Conservation (phyloP, 2,797 vertebrate genomes). For the Malurus splendens region DNA sequence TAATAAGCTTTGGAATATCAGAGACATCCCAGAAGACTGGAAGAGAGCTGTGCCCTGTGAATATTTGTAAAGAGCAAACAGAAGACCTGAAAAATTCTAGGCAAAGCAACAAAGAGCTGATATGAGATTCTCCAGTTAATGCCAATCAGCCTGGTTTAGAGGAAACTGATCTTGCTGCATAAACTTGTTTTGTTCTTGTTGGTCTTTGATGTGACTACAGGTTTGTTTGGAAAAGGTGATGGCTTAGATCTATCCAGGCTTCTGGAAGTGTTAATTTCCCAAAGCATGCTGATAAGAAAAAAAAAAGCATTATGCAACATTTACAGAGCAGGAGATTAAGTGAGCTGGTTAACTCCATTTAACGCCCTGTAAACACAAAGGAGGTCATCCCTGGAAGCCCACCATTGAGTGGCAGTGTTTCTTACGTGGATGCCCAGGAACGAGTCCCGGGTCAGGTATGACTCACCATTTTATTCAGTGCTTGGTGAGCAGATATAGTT, state of each 20-base stretch:
- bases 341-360: background rate
- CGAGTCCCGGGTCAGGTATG: background rate
- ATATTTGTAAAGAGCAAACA: conserved; percentile 52
- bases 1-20: conserved; percentile 32
- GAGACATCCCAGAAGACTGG: conserved; percentile 16
- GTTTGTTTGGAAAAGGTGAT: conserved; percentile 27
- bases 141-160: conserved; percentile 3
- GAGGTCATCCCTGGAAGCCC: background rate
- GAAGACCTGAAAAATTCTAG: conserved; percentile 28
- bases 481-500: background rate
- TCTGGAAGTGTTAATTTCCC: conserved; percentile 32
- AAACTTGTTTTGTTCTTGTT: conserved; percentile 49
- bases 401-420: background rate
- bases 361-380: background rate
- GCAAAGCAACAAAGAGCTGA: conserved; percentile 17
- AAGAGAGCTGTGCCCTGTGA: background rate
- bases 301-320: background rate
- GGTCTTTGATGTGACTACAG: conserved; percentile 46
- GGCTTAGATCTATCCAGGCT: conserved; percentile 35
- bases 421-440: background rate
- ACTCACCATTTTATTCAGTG: conserved; percentile 28
- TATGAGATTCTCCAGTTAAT: conserved; percentile 33
- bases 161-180: background rate
- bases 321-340: background rate
- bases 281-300: conserved; percentile 2